A percentile compares a stretch with the other conserved stretches of the same genome.
Conservation (phyloP, 2,888 invertebrate genomes). For the Auanema sp. region DNA sequence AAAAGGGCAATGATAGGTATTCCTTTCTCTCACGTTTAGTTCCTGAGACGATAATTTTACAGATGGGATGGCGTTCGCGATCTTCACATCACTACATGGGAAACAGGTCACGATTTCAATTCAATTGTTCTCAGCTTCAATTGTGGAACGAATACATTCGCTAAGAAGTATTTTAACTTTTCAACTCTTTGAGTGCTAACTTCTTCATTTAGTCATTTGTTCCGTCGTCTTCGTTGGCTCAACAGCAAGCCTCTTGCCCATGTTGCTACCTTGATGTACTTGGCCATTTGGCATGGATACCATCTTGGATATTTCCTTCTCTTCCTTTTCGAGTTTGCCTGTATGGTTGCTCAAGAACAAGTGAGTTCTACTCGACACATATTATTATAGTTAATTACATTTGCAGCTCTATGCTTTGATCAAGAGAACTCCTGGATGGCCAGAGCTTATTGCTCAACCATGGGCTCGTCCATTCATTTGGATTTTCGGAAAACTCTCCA, state of each 20-base stretch:
- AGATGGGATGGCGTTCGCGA: constrained; percentile 88
- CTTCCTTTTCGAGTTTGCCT: constrained; percentile 86
- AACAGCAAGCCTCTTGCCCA: constrained; percentile 82
- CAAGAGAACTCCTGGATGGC: constrained; percentile 47
- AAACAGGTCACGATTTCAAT: constrained; percentile 77
- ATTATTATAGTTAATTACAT: not conserved
- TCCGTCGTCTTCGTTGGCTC: constrained; percentile 87
- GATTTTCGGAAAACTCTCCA: constrained; percentile 56
- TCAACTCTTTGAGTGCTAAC: not conserved
- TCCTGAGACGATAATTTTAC: constrained; percentile 6
- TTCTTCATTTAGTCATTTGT: constrained; percentile 71
- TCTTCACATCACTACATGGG: constrained; percentile 80
- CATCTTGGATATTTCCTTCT: constrained; percentile 90
- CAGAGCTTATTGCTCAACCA: constrained; percentile 43
- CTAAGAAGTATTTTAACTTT: constrained; percentile 73
- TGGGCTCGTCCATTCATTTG: constrained; percentile 48
- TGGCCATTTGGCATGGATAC: constrained; percentile 94
- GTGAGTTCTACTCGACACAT: constrained; percentile 66
- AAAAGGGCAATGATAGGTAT: constrained; percentile 54
- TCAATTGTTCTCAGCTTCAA: constrained; percentile 90
- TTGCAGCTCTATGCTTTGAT: constrained; percentile 55
- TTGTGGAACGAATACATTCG: constrained; percentile 92
- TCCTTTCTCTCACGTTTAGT: not conserved
- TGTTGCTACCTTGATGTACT: constrained; percentile 78
- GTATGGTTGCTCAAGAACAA: constrained; percentile 83